Evolutionary conservation across 1,140 invertebrate genomes (phyloP).

Genomic region (Plutomurus gul): DNA sequence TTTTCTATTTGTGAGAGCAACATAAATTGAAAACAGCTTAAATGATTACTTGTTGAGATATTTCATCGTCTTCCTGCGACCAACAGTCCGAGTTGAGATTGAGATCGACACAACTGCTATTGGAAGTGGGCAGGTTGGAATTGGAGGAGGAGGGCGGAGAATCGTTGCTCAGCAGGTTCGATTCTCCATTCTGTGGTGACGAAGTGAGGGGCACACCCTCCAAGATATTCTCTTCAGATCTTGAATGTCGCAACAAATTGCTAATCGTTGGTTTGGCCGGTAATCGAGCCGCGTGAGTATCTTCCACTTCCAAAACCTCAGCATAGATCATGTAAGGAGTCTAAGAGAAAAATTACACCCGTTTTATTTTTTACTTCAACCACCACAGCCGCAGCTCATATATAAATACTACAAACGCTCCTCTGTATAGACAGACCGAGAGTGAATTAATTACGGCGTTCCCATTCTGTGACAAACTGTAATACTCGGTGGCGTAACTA

Average conservation of each 20-base stretch:
- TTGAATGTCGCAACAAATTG: conserved; percentile 77
- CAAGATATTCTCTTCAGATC: conserved; percentile 88
- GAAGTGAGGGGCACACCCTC: conserved; percentile 48
- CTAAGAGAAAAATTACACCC: conserved; percentile 59
- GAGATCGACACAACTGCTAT: conserved; percentile 51
- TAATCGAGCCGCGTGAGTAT: conserved; percentile 75
- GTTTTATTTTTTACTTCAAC: neutral
- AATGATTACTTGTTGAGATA: conserved; percentile 70
- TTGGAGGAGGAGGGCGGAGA: conserved; percentile 43
- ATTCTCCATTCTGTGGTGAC: conserved; percentile 40
- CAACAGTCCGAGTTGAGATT: conserved; percentile 74
- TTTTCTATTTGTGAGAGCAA: too few relatives aligned
- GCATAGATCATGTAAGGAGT: conserved; percentile 98
- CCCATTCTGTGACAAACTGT: too few relatives aligned
- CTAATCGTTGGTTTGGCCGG: conserved; percentile 75
- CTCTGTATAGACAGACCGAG: too few relatives aligned
- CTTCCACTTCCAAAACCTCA: conserved; percentile 91
- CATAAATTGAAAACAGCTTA: neutral
- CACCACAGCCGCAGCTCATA: neutral
- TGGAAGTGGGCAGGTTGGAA: conserved; percentile 43
- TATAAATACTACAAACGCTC: too few relatives aligned
- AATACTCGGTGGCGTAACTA: too few relatives aligned
- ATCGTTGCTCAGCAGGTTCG: conserved; percentile 10
- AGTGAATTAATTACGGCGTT: too few relatives aligned
- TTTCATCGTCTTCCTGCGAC: conserved; percentile 95